Evolutionary conservation across 1,140 invertebrate genomes (phyloP).

Genomic region (Drosophila willistoni): DNA sequence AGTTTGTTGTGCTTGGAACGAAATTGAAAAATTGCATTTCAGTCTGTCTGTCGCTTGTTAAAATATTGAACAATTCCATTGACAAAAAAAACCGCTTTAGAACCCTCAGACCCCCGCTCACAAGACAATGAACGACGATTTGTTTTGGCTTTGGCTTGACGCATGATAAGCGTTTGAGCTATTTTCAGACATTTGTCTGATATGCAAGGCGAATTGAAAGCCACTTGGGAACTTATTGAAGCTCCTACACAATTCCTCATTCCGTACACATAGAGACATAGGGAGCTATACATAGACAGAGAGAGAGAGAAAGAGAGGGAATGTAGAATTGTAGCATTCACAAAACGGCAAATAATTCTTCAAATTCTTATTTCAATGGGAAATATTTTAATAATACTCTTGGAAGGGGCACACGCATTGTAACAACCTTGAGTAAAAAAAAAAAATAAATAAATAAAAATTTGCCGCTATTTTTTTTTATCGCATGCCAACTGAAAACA

Average conservation of each 20-base stretch:
- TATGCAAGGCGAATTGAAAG: slow-evolving; percentile 25
- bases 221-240: slow-evolving; percentile 2
- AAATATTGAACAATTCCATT: slow-evolving; percentile 64
- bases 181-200: slow-evolving; percentile 60
- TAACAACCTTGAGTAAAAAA: neutral
- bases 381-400: slow-evolving; percentile 12
- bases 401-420: neutral
- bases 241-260: slow-evolving; percentile 13
- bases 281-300: neutral
- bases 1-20: slow-evolving; percentile 19
- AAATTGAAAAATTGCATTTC: slow-evolving; percentile 77
- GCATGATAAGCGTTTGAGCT: slow-evolving; percentile 60
- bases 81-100: slow-evolving; percentile 22
- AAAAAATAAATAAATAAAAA: neutral
- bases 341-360: slow-evolving; percentile 40
- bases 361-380: slow-evolving; percentile 22
- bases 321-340: neutral
- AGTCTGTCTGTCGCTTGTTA: slow-evolving; percentile 53
- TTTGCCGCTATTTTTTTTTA: neutral
- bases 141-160: slow-evolving; percentile 3
- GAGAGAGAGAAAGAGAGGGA: neutral
- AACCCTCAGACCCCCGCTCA: slow-evolving; percentile 31
- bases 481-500: neutral
- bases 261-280: neutral
- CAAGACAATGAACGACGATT: slow-evolving; percentile 3